Evolutionary conservation across 2,888 invertebrate genomes (phyloP), one percentile per base, ranked within the genome.

Genomic region (Pterostichus niger): DNA sequence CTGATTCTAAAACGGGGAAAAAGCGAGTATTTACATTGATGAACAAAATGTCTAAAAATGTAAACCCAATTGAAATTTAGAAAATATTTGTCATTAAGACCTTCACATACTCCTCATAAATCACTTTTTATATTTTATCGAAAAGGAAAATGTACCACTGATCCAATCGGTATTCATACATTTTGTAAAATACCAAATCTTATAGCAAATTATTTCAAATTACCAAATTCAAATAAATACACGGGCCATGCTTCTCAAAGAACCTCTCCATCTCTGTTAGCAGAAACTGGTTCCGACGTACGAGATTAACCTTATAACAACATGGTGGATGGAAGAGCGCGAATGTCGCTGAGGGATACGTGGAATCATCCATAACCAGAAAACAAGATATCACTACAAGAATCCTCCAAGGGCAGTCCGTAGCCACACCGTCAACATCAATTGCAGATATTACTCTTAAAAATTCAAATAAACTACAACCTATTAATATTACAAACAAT

Each of bases 161-260:
- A 54, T 6, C 54, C 54, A 54, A 54, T 54, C 7, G 54, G 54
- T 54, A 54, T 54, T 54, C 54, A 54, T 15, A 54, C 54, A 54
- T 54, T 54, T 6, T 3, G 54, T 54, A 54, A 54, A 54, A 54
- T 54, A 54, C 54, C 54, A 54, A 54, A 3, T 54, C 54, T 13
- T 13, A 54, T 6, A 54, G 54, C 5, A 15, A 54, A n/a, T 54
- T 54, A 54, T 54, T 54, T 54, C 3, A 54, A 54, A 54, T 6
- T 54, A 54, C 3, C 54, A 54, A 54, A 54, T 15, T 5, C 9
- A 54, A 15, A 3, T 13, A 54, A 15, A 13, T 54, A 54, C 15
- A 54, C 54, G 54, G 54, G 13, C 13, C 54, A 54, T 54, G 54
- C 54, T 13, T 54, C 7, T 7, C 54, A 9, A 54, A 54, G 54